Conservation (phyloP, 2,113 vertebrate species). For the Diglossa brunneiventris region DNA sequence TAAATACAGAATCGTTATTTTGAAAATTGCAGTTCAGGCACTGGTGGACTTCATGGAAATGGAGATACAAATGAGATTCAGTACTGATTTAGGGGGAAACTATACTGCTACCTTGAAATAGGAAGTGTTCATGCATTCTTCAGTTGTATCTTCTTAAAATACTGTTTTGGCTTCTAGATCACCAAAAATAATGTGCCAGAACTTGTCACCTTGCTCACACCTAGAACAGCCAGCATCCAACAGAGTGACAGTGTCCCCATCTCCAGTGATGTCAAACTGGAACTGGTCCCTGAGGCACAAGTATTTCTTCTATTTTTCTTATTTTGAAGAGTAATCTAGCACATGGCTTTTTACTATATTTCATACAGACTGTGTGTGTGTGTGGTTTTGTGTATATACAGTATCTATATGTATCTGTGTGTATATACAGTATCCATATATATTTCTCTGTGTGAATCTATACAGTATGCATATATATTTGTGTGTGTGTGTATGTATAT, state of each 20-base stretch:
- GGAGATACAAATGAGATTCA: not conserved
- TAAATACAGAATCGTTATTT: not conserved
- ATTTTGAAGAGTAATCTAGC: not conserved
- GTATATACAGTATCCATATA: not conserved
- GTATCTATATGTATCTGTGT: not conserved
- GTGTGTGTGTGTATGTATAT: not conserved
- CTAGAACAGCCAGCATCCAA: constrained; percentile 13
- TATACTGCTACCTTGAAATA: not conserved
- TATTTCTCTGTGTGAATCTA: not conserved
- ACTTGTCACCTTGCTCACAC: constrained; percentile 25
- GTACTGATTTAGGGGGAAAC: not conserved
- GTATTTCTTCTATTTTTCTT: constrained; percentile 22
- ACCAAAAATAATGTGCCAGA: constrained; percentile 42
- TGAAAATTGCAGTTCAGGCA: not conserved
- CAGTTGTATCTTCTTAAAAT: not conserved
- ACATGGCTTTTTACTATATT: not conserved
- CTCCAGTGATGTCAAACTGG: constrained; percentile 32
- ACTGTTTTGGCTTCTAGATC: not conserved
- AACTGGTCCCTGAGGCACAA: constrained; percentile 10
- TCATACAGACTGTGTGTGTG: not conserved
- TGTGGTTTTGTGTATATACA: not conserved
- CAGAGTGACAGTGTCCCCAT: not conserved
- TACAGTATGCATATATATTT: not conserved
- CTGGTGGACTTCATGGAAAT: not conserved
- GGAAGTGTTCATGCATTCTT: not conserved